Conservation (phyloP, 1,140 invertebrate species). For the Drosophila santomea region DNA sequence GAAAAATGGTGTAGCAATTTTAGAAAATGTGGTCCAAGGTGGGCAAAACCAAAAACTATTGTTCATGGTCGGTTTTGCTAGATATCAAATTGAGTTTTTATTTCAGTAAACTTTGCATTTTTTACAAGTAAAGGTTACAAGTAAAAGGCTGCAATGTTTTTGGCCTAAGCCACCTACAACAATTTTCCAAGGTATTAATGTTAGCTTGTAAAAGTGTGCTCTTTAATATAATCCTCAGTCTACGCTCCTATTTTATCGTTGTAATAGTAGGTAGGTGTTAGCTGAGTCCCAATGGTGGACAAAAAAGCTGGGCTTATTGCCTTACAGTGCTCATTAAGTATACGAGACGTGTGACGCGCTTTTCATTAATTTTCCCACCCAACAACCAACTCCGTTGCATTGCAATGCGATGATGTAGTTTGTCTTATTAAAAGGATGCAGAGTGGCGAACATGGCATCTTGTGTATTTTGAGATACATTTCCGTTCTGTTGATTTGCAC, state of each 20-base stretch:
- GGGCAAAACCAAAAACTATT: background rate
- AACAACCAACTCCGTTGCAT: background rate
- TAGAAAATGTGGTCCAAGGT: background rate
- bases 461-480: constrained; percentile 79
- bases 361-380: constrained; percentile 34
- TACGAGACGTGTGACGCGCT: constrained; percentile 29
- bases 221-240: too few relatives aligned
- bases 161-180: too few relatives aligned
- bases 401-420: constrained; percentile 25
- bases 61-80: background rate
- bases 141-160: too few relatives aligned
- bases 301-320: constrained; percentile 24
- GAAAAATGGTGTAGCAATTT: background rate
- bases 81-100: background rate
- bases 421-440: constrained; percentile 68
- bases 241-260: constrained; percentile 14
- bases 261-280: background rate
- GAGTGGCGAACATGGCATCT: constrained; percentile 47
- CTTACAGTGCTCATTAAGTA: constrained; percentile 44
- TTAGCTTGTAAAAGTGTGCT: too few relatives aligned
- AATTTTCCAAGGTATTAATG: too few relatives aligned
- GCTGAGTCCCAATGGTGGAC: constrained; percentile 19
- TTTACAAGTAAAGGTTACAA: too few relatives aligned
- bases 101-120: too few relatives aligned
- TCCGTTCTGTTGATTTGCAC: constrained; percentile 73